Evolutionary conservation across 2,113 vertebrate species (phyloP).

Genomic region (Micronisus gabar): DNA sequence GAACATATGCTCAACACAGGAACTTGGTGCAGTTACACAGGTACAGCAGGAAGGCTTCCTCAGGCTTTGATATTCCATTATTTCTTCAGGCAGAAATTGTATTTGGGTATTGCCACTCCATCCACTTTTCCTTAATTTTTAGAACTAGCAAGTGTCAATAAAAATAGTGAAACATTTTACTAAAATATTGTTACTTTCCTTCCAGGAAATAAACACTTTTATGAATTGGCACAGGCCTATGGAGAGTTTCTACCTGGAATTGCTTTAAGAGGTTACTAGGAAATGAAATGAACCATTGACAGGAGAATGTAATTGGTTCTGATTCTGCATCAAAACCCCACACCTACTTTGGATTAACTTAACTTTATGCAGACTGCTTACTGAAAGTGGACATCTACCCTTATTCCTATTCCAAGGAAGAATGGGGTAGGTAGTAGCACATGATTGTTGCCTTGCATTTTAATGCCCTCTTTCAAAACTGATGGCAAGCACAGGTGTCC

Average conservation of each 20-base stretch:
- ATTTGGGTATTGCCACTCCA: accelerated
- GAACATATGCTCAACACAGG: too few relatives aligned
- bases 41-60: not conserved
- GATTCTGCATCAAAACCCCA: not conserved
- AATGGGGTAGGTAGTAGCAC: accelerated
- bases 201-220: not conserved
- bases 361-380: not conserved
- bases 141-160: not conserved
- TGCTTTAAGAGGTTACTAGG: not conserved
- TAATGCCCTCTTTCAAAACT: not conserved
- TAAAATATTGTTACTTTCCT: not conserved
- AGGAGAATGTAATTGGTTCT: not conserved
- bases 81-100: accelerated
- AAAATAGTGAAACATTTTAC: not conserved
- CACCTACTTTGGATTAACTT: not conserved
- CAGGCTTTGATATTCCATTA: not conserved
- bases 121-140: not conserved
- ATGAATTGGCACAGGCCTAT: not conserved
- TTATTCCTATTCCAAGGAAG: not conserved
- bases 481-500: accelerated
- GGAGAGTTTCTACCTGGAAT: not conserved
- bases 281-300: accelerated
- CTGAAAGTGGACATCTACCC: not conserved
- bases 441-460: not conserved
- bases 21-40: not conserved